Evolutionary conservation across 2,888 invertebrate genomes (phyloP).

Genomic region (Trissoscelio sp.): DNA sequence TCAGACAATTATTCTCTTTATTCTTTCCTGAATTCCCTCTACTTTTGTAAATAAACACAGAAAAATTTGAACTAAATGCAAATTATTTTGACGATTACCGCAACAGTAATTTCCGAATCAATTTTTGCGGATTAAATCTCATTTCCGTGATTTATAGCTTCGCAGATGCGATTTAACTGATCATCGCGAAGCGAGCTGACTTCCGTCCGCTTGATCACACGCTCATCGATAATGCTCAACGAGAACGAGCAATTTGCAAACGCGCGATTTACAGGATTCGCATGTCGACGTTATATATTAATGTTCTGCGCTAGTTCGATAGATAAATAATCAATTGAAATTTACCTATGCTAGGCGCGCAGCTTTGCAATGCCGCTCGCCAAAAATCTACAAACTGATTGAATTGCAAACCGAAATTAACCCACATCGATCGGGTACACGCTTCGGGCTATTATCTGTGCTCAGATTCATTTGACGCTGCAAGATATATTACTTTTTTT

Average conservation of each 20-base stretch:
- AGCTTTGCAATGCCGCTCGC: neutral
- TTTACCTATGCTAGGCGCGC: neutral
- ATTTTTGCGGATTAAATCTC: constrained; percentile 16
- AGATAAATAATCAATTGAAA: constrained; percentile 1
- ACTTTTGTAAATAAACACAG: no score
- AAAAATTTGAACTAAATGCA: no score
- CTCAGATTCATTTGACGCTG: neutral
- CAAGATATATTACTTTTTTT: no score
- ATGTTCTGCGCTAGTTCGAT: neutral
- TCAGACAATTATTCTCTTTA: no score
- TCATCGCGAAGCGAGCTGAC: neutral
- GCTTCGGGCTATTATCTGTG: neutral
- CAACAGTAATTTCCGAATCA: constrained; percentile 17
- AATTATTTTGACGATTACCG: no score
- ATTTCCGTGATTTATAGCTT: constrained; percentile 6
- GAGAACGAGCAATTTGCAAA: constrained; percentile 7
- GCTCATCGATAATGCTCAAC: neutral
- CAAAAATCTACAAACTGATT: neutral
- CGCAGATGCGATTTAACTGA: constrained; percentile 11
- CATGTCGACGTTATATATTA: neutral
- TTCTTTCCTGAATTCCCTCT: no score
- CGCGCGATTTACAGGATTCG: neutral
- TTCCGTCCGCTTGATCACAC: neutral
- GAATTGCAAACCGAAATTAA: neutral
- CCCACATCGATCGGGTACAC: neutral